These are phyloP conservation scores for Lepidurus packardi DNA, from an alignment of 1,140 invertebrate genomes.

Conservation along the genomic window DNA sequence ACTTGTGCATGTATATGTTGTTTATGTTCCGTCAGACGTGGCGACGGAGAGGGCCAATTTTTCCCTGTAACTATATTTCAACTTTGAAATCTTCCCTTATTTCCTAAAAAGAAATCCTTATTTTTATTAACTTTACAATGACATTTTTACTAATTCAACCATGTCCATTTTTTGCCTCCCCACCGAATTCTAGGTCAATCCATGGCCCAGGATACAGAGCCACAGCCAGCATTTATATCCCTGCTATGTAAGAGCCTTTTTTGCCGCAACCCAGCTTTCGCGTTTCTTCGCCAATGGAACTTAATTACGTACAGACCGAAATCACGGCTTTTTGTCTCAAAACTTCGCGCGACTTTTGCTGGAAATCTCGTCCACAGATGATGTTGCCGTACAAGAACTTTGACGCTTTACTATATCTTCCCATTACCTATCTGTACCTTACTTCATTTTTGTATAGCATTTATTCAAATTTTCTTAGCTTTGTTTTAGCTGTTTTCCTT, in stretches of 20 bases:
- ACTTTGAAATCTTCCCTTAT: not conserved
- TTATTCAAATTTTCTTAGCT: not conserved
- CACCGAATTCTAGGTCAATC: conserved; percentile 6
- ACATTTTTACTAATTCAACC: not conserved
- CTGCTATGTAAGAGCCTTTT: conserved; percentile 19
- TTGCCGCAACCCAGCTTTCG: not conserved
- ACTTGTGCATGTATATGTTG: not conserved
- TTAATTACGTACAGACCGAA: not conserved
- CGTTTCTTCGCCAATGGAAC: not conserved
- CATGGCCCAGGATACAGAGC: conserved; percentile 17
- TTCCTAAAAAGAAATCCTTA: not conserved
- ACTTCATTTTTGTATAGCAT: conserved; percentile 8
- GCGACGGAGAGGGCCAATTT: not conserved
- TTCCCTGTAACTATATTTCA: not conserved
- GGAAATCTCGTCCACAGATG: not conserved
- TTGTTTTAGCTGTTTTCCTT: not conserved
- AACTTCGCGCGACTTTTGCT: not conserved
- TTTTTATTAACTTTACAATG: no score
- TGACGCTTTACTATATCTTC: conserved; percentile 19
- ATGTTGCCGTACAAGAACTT: not conserved
- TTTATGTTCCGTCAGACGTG: not conserved
- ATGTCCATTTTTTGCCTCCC: not conserved
- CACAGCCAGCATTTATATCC: conserved; percentile 17
- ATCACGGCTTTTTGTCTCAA: not conserved
- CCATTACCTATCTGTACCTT: not conserved